Conservation (phyloP, 2,888 invertebrate species). For the Ochropleura leucogaster region DNA sequence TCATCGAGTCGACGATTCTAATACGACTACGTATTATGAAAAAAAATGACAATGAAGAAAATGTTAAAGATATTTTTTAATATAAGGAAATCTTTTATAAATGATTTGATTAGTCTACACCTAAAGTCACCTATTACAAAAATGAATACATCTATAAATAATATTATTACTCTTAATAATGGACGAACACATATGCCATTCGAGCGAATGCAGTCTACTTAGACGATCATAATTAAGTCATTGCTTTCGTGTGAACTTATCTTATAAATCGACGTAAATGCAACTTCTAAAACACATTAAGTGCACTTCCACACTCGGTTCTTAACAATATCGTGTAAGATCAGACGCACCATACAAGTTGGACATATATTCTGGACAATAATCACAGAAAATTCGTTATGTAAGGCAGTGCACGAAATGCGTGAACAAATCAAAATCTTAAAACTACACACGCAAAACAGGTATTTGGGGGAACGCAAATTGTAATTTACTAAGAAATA, state of each 20-base stretch:
- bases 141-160: constrained; percentile 85
- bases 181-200: constrained; percentile 90
- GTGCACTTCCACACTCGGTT: constrained; percentile 73
- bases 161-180: constrained; percentile 85
- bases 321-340: constrained; percentile 63
- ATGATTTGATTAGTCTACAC: constrained; percentile 71
- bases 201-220: constrained; percentile 89
- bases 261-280: constrained; percentile 84
- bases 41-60: constrained; percentile 51
- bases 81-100: constrained; percentile 60
- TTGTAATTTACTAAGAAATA: constrained; percentile 66
- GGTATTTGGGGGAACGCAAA: constrained; percentile 67
- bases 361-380: constrained; percentile 67
- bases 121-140: constrained; percentile 80
- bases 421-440: constrained; percentile 68
- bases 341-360: constrained; percentile 61
- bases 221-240: constrained; percentile 84
- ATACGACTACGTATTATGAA: constrained; percentile 53
- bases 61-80: constrained; percentile 55
- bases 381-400: constrained; percentile 70
- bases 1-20: constrained; percentile 54
- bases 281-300: constrained; percentile 80
- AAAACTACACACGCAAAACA: constrained; percentile 73
- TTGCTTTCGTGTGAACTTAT: constrained; percentile 83
- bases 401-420: constrained; percentile 82